Conservation (phyloP, 2,888 invertebrate genomes). For the Troides helena region DNA sequence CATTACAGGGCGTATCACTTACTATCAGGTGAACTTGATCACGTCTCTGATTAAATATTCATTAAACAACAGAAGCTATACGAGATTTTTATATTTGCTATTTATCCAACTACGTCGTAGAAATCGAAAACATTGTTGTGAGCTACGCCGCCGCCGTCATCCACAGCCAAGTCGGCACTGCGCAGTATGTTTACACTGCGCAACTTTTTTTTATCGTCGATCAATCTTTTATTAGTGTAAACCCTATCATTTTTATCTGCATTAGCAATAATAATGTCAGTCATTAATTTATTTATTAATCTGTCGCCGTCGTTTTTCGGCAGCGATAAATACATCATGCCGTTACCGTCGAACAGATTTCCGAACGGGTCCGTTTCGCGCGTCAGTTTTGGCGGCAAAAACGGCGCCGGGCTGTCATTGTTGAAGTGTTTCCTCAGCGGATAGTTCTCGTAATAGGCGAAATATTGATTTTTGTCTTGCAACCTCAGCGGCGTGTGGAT, state of each 20-base stretch:
- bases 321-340: constrained; percentile 16
- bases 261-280: constrained; percentile 7
- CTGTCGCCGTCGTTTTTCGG: constrained; percentile 14
- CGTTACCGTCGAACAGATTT: constrained; percentile 20
- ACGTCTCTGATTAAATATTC: no score
- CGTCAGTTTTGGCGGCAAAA: constrained; percentile 17
- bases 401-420: background rate
- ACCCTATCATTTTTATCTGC: background rate
- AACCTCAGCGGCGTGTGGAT: constrained; percentile 14
- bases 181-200: background rate
- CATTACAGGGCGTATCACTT: no score
- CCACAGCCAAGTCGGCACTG: background rate
- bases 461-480: constrained; percentile 9
- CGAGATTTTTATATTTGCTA: background rate
- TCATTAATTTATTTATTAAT: constrained; percentile 18
- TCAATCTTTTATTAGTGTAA: background rate
- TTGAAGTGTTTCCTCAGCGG: constrained; percentile 10
- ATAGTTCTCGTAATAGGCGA: constrained; percentile 13
- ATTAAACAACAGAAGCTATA: background rate
- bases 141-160: background rate
- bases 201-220: background rate
- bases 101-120: constrained; percentile 17
- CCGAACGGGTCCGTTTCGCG: constrained; percentile 10
- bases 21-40: no score
- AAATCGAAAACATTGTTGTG: constrained; percentile 11